These are phyloP conservation scores for Triops longicaudatus DNA, from an alignment of 1,140 invertebrate species.

Conservation along the genomic window DNA sequence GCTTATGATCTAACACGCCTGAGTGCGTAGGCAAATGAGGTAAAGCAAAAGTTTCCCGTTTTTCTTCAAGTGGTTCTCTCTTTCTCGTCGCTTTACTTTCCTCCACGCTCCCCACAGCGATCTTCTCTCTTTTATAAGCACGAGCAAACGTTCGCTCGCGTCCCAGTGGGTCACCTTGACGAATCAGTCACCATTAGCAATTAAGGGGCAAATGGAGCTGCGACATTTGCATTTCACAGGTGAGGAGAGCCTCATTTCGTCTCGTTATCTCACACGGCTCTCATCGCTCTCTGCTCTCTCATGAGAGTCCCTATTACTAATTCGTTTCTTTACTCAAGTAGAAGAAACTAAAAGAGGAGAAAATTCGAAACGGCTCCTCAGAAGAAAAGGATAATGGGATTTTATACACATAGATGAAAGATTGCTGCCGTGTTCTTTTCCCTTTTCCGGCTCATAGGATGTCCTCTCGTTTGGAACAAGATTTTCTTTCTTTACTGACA, in stretches of 20 bases:
- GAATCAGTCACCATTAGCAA: conserved; percentile 15
- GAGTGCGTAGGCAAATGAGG: conserved; percentile 10
- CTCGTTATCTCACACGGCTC: neutral
- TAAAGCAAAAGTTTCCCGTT: neutral
- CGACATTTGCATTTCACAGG: conserved; percentile 14
- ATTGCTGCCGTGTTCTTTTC: neutral
- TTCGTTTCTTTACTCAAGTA: neutral
- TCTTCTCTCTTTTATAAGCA: neutral
- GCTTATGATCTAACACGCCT: conserved; percentile 1
- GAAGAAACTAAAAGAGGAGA: neutral
- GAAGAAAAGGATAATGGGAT: neutral
- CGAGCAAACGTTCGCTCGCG: neutral
- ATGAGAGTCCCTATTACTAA: neutral
- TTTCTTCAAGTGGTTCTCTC: neutral
- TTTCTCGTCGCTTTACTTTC: no score
- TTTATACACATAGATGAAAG: neutral
- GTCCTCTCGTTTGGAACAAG: neutral
- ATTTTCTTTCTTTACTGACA: neutral
- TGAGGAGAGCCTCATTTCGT: neutral
- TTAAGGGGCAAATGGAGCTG: conserved; percentile 7
- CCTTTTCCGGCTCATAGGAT: neutral
- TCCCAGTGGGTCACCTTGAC: conserved; percentile 9
- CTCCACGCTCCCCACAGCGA: neutral
- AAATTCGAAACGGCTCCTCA: neutral
- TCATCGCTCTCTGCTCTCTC: neutral